Percentiles rank a stretch among this genome's conserved stretches.
phyloP scores from a whole-genome alignment of 2,888 invertebrate species.

The Frankliniella fusca region DNA sequence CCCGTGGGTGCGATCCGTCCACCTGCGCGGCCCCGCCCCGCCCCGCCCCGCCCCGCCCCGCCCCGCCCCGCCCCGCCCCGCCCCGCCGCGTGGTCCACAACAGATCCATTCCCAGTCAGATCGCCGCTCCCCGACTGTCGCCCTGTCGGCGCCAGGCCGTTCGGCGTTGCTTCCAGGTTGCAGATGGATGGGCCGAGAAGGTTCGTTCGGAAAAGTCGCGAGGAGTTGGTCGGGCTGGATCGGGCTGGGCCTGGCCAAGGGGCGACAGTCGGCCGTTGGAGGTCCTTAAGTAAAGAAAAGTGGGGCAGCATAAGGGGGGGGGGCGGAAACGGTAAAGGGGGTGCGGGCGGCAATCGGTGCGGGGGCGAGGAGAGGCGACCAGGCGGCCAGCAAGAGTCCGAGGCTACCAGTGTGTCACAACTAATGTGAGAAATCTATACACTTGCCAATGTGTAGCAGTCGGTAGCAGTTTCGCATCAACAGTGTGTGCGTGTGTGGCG shows the following conservation, averaged over 20 bases:
- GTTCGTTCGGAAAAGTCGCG: background rate
- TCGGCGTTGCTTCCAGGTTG: background rate
- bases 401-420: too few species aligned
- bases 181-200: too few species aligned
- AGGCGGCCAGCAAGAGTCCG: background rate
- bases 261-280: background rate
- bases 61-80: background rate
- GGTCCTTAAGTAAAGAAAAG: background rate
- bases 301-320: background rate
- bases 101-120: background rate
- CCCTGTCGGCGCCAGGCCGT: background rate
- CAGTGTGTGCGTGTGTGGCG: too few species aligned
- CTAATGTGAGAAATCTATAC: too few species aligned
- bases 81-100: background rate
- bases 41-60: too few species aligned
- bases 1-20: too few species aligned
- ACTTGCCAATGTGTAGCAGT: too few species aligned
- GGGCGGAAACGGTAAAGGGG: conserved; percentile 9
- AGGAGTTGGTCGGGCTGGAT: background rate
- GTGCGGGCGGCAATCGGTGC: conserved; percentile 3
- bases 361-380: background rate
- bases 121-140: background rate
- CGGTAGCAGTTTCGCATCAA: too few species aligned
- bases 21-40: too few species aligned
- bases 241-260: background rate